phyloP scores from a whole-genome alignment of 2,888 invertebrate species.

The Agonopterix alstromeriana region DNA sequence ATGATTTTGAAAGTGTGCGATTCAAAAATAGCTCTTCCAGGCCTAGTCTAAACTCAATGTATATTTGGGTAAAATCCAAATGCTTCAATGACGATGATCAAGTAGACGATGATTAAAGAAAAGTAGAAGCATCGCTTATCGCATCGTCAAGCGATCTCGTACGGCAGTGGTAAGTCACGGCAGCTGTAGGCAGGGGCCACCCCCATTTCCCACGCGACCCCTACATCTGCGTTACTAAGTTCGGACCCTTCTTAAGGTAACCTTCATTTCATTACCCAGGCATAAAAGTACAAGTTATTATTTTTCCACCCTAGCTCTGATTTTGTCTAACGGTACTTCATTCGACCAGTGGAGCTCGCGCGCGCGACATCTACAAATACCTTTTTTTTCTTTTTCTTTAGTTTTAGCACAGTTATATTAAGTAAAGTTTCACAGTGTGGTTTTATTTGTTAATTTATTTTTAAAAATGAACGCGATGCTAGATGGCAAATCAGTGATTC shows the following conservation, averaged over 20 bases:
- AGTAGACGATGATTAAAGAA: too few species aligned
- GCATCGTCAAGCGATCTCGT: too few species aligned
- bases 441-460: neutral
- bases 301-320: conserved; percentile 43
- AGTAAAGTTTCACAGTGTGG: neutral
- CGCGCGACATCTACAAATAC: conserved; percentile 19
- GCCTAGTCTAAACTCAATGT: too few species aligned
- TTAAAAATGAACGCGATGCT: conserved; percentile 27
- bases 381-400: conserved; percentile 4
- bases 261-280: conserved; percentile 1
- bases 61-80: too few species aligned
- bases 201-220: conserved; percentile 49
- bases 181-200: conserved; percentile 17
- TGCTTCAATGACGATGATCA: too few species aligned
- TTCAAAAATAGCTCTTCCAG: too few species aligned
- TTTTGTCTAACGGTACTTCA: conserved; percentile 36
- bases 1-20: too few species aligned
- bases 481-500: conserved; percentile 17
- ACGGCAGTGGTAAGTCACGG: too few species aligned
- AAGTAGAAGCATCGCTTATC: too few species aligned
- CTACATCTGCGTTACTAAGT: conserved; percentile 30
- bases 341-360: conserved; percentile 35
- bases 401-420: neutral
- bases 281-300: conserved; percentile 23
- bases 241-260: conserved; percentile 33